Evolutionary conservation across 2,888 invertebrate genomes (phyloP), one percentile per base, ranked within the genome.

Genomic region (Spodoptera picta): DNA sequence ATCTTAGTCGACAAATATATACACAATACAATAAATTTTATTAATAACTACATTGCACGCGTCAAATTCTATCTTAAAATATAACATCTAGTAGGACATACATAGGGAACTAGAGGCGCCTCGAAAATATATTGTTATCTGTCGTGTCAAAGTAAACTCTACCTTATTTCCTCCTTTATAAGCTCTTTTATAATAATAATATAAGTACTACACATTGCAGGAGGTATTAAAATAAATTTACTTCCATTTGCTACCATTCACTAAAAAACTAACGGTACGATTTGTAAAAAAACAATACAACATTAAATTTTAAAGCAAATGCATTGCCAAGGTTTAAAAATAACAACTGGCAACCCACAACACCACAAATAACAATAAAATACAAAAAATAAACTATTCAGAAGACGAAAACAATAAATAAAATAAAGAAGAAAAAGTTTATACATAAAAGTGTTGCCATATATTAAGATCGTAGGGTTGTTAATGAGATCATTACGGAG

Each of bases 11-110:
- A 69, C 63, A 54, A 69, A 66, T 72, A 66, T 70, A 75, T 69
- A 80, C 66, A 71, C 71, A 77, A 77, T 65, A 75, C 59, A 76
- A 71, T 27, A 4, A 19, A 19, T 73, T 77, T 81, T 82, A 80
- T 76, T 60, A 36, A 9, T 9, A 73, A 66, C 90, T 91, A 91
- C 83, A 92, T 92, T 92, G 91, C 92, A 92, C 92, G 89, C 87
- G 84, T 89, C 89, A 89, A 87, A 86, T 83, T 68, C 60, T 47
- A 65, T 44, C 60, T 73, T 75, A 83, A 31, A 64, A 72, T 43
- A 44, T 68, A 60, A 62, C 12, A 69, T 24, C 77, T 77, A 77
- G 54, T 77, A 77, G 80, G 80, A 77, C 46, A 69, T 62, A 75
- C 51, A 68, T 55, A 65, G 51, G 60, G 41, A 62, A 77, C 55